These are phyloP conservation scores for Dipus sagitta DNA, from an alignment of 2,797 vertebrate genomes.

Conservation along the genomic window DNA sequence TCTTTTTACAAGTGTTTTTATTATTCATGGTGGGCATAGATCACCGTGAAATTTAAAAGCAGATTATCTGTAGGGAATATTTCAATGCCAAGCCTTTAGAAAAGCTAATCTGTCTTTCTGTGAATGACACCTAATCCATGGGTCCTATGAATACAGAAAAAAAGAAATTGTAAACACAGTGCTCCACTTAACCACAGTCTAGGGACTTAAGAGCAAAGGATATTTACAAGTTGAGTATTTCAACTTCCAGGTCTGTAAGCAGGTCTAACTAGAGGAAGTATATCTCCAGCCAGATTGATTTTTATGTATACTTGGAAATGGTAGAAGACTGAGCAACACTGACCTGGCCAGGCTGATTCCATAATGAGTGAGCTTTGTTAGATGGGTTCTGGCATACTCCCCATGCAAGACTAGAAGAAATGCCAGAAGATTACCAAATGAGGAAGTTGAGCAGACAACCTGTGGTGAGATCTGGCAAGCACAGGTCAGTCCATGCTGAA, in stretches of 20 bases:
- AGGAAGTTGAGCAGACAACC: slow-evolving; percentile 49
- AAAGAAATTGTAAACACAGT: background rate
- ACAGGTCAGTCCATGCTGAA: background rate
- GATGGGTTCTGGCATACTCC: slow-evolving; percentile 52
- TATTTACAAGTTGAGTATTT: background rate
- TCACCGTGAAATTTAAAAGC: slow-evolving; percentile 27
- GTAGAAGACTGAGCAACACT: slow-evolving; percentile 22
- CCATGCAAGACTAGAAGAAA: slow-evolving; percentile 41
- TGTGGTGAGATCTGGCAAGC: background rate
- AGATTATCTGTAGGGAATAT: slow-evolving; percentile 32
- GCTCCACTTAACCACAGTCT: background rate
- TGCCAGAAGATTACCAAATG: slow-evolving; percentile 50
- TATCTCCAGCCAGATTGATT: slow-evolving; percentile 26
- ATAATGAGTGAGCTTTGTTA: slow-evolving; percentile 55
- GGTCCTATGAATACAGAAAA: background rate
- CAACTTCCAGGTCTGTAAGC: background rate
- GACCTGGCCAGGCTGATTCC: background rate
- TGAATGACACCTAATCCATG: slow-evolving; percentile 1
- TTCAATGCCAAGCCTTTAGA: slow-evolving; percentile 12
- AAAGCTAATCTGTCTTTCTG: slow-evolving; percentile 34
- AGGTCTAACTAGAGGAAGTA: background rate
- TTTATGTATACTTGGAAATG: slow-evolving; percentile 21
- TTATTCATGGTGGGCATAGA: slow-evolving; percentile 3
- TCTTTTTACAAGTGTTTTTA: slow-evolving; percentile 46
- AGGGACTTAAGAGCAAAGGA: background rate